phyloP scores from a whole-genome alignment of 2,113 vertebrate species.

The Haplochromis burtoni region DNA sequence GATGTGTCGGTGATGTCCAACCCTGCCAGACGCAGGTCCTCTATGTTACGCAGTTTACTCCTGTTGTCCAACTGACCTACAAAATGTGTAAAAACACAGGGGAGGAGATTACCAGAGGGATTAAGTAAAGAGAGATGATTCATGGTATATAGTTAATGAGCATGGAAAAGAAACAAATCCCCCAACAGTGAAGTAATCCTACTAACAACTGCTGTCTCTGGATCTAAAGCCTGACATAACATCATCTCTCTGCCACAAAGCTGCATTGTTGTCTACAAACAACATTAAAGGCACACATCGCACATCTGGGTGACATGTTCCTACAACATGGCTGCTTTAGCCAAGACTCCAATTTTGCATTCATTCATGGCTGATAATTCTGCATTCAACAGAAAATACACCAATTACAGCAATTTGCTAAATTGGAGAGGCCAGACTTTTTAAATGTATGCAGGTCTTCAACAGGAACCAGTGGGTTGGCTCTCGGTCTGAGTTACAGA shows the following conservation, averaged over 20 bases:
- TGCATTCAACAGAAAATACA: background rate
- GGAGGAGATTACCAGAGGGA: background rate
- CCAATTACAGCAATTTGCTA: background rate
- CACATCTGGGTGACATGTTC: background rate
- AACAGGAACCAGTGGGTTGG: background rate
- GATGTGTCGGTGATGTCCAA: constrained; percentile 89
- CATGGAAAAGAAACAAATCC: background rate
- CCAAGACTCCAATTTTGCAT: background rate
- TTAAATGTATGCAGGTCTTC: background rate
- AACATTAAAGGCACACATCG: background rate
- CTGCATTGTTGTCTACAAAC: background rate
- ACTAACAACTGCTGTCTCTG: background rate
- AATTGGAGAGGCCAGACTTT: background rate
- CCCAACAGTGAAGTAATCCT: background rate
- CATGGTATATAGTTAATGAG: background rate
- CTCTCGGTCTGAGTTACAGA: background rate
- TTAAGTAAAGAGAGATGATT: background rate
- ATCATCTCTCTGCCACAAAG: background rate
- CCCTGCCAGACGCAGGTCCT: constrained; percentile 86
- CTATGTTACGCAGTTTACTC: constrained; percentile 88
- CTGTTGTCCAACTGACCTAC: constrained; percentile 93
- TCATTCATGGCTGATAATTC: background rate
- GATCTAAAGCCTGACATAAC: background rate
- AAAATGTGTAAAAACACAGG: background rate
- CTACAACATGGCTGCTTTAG: background rate